phyloP scores from a whole-genome alignment of 2,797 vertebrate genomes.

The Trachops cirrhosus region DNA sequence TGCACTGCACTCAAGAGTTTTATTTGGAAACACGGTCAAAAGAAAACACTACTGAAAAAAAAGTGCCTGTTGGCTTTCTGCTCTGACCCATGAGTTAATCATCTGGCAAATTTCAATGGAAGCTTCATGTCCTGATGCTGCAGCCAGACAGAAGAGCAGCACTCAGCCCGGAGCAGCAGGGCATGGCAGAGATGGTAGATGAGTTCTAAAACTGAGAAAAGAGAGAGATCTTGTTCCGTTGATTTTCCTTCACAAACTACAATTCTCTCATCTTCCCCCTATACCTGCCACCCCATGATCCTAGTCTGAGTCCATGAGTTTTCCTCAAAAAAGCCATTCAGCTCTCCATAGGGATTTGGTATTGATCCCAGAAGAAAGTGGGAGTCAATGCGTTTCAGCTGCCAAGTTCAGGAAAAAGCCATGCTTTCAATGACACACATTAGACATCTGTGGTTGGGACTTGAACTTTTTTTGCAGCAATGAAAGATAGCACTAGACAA shows the following conservation, averaged over 20 bases:
- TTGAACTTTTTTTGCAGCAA: background rate
- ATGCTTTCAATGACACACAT: background rate
- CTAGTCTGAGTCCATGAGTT: background rate
- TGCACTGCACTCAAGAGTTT: background rate
- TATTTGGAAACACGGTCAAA: constrained; percentile 37
- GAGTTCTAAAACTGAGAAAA: background rate
- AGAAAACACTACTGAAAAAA: background rate
- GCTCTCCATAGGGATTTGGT: constrained; percentile 14
- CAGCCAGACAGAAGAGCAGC: background rate
- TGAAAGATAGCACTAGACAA: background rate
- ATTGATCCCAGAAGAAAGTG: background rate
- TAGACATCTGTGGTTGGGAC: background rate
- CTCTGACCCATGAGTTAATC: background rate
- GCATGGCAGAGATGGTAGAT: background rate
- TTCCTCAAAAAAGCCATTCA: constrained; percentile 22
- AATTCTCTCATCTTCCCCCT: background rate
- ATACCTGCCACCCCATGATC: background rate
- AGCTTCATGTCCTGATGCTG: background rate
- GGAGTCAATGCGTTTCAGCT: background rate
- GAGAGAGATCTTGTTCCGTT: background rate
- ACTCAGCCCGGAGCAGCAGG: background rate
- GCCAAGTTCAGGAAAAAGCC: background rate
- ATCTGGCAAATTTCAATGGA: background rate
- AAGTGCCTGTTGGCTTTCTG: background rate
- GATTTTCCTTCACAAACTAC: background rate